Conservation (phyloP, 2,113 vertebrate species). For the Otus sunia region DNA sequence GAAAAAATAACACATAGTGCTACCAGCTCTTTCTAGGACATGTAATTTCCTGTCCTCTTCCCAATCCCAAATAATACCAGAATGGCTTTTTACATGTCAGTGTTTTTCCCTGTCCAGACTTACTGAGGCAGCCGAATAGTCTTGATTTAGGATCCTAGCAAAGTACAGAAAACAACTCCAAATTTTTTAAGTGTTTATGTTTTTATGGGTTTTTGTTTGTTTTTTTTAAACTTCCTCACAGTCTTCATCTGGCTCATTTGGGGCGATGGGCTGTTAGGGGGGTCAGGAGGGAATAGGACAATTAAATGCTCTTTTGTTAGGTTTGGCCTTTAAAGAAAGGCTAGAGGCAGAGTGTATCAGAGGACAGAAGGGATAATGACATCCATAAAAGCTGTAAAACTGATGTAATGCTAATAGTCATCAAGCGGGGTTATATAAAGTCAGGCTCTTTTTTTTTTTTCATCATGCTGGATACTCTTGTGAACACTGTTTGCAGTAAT, state of each 20-base stretch:
- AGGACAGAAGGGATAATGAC: conserved; percentile 33
- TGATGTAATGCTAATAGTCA: conserved; percentile 18
- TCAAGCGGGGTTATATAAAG: not conserved
- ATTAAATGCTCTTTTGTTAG: not conserved
- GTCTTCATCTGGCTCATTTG: not conserved
- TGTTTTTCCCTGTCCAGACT: not conserved
- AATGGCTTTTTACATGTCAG: not conserved
- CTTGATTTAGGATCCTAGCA: not conserved
- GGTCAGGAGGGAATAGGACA: not conserved
- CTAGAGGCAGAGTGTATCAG: not conserved
- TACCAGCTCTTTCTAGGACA: not conserved
- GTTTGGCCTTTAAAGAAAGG: not conserved
- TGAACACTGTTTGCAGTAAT: conserved; percentile 9
- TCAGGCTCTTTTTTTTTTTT: not conserved
- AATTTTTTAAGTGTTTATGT: not conserved
- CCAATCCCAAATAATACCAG: not conserved
- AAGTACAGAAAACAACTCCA: not conserved
- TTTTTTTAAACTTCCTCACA: not conserved
- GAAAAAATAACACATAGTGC: not conserved
- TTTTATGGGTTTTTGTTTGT: not conserved
- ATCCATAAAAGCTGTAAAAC: conserved; percentile 28
- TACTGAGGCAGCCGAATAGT: not conserved
- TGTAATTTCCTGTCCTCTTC: not conserved
- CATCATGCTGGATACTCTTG: not conserved
- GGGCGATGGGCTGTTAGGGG: not conserved